A percentile compares a stretch with the other conserved stretches of the same genome.
phyloP scores from a whole-genome alignment of 2,888 invertebrate species.

The Chalcosyrphus nemorum region DNA sequence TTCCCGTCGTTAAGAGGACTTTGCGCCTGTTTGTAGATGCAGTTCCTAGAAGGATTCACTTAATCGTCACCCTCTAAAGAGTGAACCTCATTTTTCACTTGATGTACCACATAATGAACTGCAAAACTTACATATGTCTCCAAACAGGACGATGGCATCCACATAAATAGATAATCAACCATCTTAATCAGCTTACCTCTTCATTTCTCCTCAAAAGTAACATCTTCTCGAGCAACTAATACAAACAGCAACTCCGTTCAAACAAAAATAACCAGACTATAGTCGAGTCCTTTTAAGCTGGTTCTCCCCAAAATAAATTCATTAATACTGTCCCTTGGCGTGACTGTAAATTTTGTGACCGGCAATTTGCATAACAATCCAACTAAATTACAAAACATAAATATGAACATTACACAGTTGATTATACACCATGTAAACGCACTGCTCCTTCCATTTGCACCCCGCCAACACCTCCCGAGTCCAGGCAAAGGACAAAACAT shows the following conservation, averaged over 20 bases:
- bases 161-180: too few species aligned
- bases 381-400: slow-evolving; percentile 54
- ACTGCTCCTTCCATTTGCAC: neutral
- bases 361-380: slow-evolving; percentile 61
- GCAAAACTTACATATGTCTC: too few species aligned
- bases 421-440: slow-evolving; percentile 31
- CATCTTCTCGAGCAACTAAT: neutral
- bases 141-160: too few species aligned
- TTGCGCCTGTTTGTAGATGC: too few species aligned
- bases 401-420: slow-evolving; percentile 61
- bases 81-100: too few species aligned
- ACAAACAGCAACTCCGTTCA: neutral
- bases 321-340: slow-evolving; percentile 39
- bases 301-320: slow-evolving; percentile 38
- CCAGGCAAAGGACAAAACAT: slow-evolving; percentile 56
- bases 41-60: too few species aligned
- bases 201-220: neutral
- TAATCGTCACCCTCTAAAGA: too few species aligned
- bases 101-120: too few species aligned
- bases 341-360: slow-evolving; percentile 48
- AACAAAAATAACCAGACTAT: slow-evolving; percentile 5
- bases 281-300: neutral
- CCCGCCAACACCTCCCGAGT: neutral
- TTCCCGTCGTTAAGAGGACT: too few species aligned
- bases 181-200: neutral